These are phyloP conservation scores for Ciconia maguari DNA, from an alignment of 2,113 vertebrate genomes.

Conservation along the genomic window DNA sequence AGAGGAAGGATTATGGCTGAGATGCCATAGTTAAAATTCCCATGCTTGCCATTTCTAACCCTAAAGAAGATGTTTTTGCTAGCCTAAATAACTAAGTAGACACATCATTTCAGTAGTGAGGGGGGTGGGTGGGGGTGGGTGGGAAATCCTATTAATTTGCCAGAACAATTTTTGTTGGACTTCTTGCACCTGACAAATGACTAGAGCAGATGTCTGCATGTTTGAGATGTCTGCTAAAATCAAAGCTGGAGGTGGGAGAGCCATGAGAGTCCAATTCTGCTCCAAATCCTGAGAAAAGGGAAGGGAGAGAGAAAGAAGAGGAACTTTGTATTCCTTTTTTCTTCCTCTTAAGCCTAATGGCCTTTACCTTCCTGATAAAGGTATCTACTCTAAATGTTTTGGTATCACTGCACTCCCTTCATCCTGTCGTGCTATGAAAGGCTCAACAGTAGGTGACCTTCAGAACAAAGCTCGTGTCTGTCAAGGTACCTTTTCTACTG, in stretches of 20 bases:
- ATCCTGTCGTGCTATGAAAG: accelerated
- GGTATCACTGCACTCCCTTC: neutral
- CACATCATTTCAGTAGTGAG: neutral
- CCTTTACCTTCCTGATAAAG: neutral
- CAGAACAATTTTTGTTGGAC: neutral
- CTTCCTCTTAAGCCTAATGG: neutral
- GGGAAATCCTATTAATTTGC: neutral
- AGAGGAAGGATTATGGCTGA: neutral
- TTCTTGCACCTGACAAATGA: constrained; percentile 8
- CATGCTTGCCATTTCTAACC: neutral
- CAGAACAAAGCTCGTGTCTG: neutral
- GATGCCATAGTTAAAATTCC: neutral
- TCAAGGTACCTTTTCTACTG: neutral
- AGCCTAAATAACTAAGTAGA: neutral
- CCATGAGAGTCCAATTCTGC: neutral
- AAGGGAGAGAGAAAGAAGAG: neutral
- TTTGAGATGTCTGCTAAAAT: neutral
- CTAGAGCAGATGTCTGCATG: neutral
- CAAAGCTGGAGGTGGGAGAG: neutral
- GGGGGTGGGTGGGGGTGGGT: neutral
- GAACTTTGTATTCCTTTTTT: neutral
- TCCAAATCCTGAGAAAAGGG: neutral
- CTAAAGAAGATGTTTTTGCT: neutral
- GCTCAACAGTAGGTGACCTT: neutral
- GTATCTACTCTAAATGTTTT: neutral